These are phyloP conservation scores for Armadillidium nasatum DNA, from an alignment of 1,140 invertebrate genomes.

Conservation along the genomic window DNA sequence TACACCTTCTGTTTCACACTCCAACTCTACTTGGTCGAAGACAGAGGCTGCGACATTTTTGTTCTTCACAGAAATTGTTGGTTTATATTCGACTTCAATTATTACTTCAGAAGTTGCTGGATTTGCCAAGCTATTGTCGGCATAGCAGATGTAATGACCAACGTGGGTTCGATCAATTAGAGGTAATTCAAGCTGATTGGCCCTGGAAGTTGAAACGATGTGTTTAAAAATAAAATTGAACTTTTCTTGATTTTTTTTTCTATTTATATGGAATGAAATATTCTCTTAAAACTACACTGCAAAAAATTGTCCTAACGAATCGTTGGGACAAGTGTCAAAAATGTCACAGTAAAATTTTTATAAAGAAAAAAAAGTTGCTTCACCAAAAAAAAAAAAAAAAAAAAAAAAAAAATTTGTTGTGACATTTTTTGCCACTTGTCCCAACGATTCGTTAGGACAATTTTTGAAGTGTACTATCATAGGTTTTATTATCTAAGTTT, in stretches of 20 bases:
- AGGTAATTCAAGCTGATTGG: conserved; percentile 41
- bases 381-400: neutral
- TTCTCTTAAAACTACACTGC: conserved; percentile 8
- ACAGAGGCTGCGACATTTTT: neutral
- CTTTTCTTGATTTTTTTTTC: neutral
- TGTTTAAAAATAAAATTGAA: neutral
- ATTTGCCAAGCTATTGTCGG: conserved; percentile 36
- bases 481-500: too few species aligned
- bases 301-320: too few species aligned
- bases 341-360: too few species aligned
- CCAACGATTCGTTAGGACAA: too few species aligned
- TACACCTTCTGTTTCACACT: conserved; percentile 1
- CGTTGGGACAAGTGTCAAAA: too few species aligned
- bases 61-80: neutral
- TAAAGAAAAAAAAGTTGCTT: neutral
- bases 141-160: conserved; percentile 40
- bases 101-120: conserved; percentile 35
- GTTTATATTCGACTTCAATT: conserved; percentile 30
- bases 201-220: conserved; percentile 26
- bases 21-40: neutral
- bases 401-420: neutral
- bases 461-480: too few species aligned
- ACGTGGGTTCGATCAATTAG: conserved; percentile 30
- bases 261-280: neutral
- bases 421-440: too few species aligned